A percentile compares a stretch with the other conserved stretches of the same genome.
Conservation (phyloP, 2,113 vertebrate species). For the Tachysurus vachellii region DNA sequence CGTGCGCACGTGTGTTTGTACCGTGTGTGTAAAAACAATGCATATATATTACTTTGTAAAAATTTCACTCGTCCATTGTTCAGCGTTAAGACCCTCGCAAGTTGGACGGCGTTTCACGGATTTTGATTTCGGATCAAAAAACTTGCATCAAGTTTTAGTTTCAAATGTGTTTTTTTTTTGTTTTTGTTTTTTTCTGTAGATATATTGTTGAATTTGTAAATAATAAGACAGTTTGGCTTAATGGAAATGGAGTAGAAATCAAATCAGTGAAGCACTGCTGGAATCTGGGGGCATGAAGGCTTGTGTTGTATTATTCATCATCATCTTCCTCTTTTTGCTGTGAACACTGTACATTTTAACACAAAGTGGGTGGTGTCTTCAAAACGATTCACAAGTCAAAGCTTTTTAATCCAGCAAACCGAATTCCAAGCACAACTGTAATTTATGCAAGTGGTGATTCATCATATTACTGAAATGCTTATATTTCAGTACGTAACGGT, state of each 20-base stretch:
- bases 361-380: slow-evolving; percentile 15
- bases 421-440: slow-evolving; percentile 41
- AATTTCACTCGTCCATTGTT: slow-evolving; percentile 26
- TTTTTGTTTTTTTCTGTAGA: slow-evolving; percentile 83
- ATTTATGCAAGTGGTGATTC: slow-evolving; percentile 36
- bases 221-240: slow-evolving; percentile 78
- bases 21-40: neutral
- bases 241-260: slow-evolving; percentile 66
- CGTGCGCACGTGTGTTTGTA: neutral
- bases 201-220: slow-evolving; percentile 96
- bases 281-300: slow-evolving; percentile 76
- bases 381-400: slow-evolving; percentile 23
- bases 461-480: slow-evolving; percentile 15
- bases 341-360: slow-evolving; percentile 70
- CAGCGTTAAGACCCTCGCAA: slow-evolving; percentile 22
- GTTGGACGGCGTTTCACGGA: slow-evolving; percentile 25
- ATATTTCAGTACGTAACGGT: slow-evolving; percentile 5
- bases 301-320: slow-evolving; percentile 77
- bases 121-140: slow-evolving; percentile 76
- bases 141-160: slow-evolving; percentile 99
- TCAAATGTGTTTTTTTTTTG: slow-evolving; percentile 81
- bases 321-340: slow-evolving; percentile 71
- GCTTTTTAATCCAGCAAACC: slow-evolving; percentile 5
- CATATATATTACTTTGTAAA: slow-evolving; percentile 14
- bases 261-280: slow-evolving; percentile 72